Base-by-base conservation (phyloP, 1,140 invertebrate species). In the Stegodyphus dumicola region DNA sequence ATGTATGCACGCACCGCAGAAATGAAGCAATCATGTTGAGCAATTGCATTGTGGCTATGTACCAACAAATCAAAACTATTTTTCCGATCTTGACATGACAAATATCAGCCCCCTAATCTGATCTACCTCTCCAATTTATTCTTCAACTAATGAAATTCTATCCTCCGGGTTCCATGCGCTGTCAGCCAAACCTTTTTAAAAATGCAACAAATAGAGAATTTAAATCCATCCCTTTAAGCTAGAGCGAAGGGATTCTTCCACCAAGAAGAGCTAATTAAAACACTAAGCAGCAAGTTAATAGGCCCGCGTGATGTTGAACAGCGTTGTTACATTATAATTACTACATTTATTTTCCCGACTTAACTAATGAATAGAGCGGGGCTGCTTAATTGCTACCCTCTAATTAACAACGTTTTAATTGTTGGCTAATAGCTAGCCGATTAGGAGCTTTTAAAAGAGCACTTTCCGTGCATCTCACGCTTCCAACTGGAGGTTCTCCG, bases 361-460 rank as follows among this genome's bases (percentile, higher is more conserved):
- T 85, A 85, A 85, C 81, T 85, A 85, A 85, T 85, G 81, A 85
- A 85, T 33, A 71, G 71, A 71, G 81, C 74, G 65, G 60, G 33
- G 48, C 53, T 60, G 65, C 81, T 77, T 85, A 85, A 85, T 85
- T 85, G 81, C 81, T 69, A 67, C 51, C 73, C 79, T 73, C 81
- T 85, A 85, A 85, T 85, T 85, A 85, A 85, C 81, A 85, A 76
- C 81, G 81, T 85, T 85, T 85, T 85, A 85, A 85, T 85, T 85
- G 81, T 77, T 85, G 81, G 73, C 73, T 85, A 85, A 85, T 85
- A 85, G 81, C 81, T 54, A 53, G 56, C 56, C 80, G 80, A 83
- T 75, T 75, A 75, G 70, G 54, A 75, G 80, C 80, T 67, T 75
- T 56, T 75, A 83, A 75, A 75, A 83, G 71, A 83, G 71, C 33